phyloP scores from a whole-genome alignment of 2,113 vertebrate genomes.

The Trichomycterus rosablanca region DNA sequence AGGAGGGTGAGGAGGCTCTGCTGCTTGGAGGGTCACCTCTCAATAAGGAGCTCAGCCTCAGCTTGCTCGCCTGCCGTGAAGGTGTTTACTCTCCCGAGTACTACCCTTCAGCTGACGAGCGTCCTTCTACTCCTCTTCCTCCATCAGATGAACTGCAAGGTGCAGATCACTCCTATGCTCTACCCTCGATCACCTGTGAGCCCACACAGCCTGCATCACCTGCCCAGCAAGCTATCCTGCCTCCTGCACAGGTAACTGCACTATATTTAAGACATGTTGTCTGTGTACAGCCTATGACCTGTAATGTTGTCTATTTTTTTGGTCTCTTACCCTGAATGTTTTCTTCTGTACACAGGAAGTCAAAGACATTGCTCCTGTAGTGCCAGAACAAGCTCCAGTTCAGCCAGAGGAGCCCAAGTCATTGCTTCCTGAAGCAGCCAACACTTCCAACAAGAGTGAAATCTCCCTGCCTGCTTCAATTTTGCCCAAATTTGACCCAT shows the following conservation, averaged over 20 bases:
- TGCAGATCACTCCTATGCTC: conserved; percentile 38
- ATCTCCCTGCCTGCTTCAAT: conserved; percentile 39
- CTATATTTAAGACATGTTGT: background rate
- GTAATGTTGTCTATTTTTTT: no score
- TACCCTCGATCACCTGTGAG: conserved; percentile 33
- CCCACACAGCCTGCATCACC: conserved; percentile 7
- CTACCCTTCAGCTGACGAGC: conserved; percentile 50
- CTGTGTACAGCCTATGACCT: background rate
- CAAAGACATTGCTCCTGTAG: background rate
- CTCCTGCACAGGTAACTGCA: conserved; percentile 6
- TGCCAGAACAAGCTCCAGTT: background rate
- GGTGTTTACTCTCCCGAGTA: conserved; percentile 51
- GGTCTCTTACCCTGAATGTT: background rate
- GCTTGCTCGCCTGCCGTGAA: conserved; percentile 63
- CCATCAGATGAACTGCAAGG: background rate
- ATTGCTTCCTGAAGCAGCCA: conserved; percentile 6
- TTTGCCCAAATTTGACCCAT: conserved; percentile 58
- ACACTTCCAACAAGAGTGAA: conserved; percentile 9
- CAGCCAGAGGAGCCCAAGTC: background rate
- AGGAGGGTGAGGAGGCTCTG: conserved; percentile 62
- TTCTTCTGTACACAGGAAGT: background rate
- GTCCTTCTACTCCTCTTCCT: conserved; percentile 29
- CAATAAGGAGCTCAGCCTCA: conserved; percentile 66
- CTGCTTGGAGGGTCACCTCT: conserved; percentile 50
- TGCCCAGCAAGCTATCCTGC: background rate